phyloP scores from a whole-genome alignment of 1,140 invertebrate species.

The Pseudomyrmex dendroicus region DNA sequence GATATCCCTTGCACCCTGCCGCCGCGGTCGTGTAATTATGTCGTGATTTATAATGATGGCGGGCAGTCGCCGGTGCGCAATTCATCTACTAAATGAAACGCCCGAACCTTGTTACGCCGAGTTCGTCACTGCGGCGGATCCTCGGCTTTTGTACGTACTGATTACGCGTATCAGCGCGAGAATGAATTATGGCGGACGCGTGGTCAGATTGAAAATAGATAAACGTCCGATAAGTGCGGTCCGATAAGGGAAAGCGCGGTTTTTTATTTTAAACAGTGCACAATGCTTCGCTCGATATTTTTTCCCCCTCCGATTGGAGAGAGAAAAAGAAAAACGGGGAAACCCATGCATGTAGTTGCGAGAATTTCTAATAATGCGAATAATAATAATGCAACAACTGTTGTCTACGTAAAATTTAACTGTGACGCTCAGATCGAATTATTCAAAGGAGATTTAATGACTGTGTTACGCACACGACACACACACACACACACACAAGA shows the following conservation, averaged over 20 bases:
- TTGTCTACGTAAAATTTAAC: background rate
- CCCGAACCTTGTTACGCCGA: slow-evolving; percentile 73
- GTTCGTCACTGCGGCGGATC: slow-evolving; percentile 67
- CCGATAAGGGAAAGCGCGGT: slow-evolving; percentile 20
- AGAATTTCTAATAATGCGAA: background rate
- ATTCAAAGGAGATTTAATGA: slow-evolving; percentile 32
- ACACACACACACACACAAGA: background rate
- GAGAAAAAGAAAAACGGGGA: background rate
- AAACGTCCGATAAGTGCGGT: slow-evolving; percentile 4
- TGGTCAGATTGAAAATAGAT: slow-evolving; percentile 54
- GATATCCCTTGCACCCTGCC: slow-evolving; percentile 69
- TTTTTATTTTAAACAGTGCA: background rate
- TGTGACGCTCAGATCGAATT: slow-evolving; percentile 17
- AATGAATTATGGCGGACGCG: slow-evolving; percentile 51
- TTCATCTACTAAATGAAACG: slow-evolving; percentile 76
- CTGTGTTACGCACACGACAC: background rate
- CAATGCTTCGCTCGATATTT: background rate
- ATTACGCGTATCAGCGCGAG: slow-evolving; percentile 55
- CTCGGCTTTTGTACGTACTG: slow-evolving; percentile 66
- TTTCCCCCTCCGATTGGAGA: background rate
- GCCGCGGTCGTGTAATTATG: slow-evolving; percentile 76
- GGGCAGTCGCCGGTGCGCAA: slow-evolving; percentile 70
- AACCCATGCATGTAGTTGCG: too few relatives aligned
- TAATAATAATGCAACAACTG: too few relatives aligned
- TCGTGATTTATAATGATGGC: slow-evolving; percentile 78